Conservation (phyloP, 2,888 invertebrate genomes). For the Drosophila fungiperda region DNA sequence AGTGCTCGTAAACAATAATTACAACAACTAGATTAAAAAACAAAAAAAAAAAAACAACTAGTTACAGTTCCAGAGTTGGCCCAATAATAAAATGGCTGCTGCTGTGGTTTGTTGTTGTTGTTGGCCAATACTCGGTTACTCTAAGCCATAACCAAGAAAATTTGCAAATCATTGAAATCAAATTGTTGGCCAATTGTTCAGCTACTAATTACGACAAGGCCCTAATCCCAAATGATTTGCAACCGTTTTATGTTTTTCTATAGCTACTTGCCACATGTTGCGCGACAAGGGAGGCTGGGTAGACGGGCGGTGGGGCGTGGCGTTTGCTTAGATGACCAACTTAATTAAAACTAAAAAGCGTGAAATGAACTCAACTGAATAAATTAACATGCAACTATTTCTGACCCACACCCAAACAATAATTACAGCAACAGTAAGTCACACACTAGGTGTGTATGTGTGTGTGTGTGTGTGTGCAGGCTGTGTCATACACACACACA, state of each 20-base stretch:
- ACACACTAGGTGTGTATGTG: conserved; percentile 2
- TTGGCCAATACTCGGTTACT: conserved; percentile 8
- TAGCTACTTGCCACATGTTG: conserved; percentile 2
- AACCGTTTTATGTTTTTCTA: neutral
- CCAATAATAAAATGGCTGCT: neutral
- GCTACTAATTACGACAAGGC: conserved; percentile 30
- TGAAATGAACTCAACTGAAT: conserved; percentile 35
- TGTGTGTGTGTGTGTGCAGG: neutral
- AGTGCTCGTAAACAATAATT: conserved; percentile 32
- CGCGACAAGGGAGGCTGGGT: neutral
- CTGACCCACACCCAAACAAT: conserved; percentile 21
- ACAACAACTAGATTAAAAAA: conserved; percentile 22
- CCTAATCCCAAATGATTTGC: conserved; percentile 15
- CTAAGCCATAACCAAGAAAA: conserved; percentile 48
- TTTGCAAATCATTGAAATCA: conserved; percentile 28
- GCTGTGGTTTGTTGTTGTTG: neutral
- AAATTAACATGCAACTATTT: conserved; percentile 67
- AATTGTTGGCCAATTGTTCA: conserved; percentile 47
- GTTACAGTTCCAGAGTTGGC: conserved; percentile 19
- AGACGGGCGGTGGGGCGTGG: neutral
- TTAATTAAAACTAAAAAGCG: conserved; percentile 62
- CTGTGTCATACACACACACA: neutral
- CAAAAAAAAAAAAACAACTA: neutral
- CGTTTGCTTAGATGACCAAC: conserved; percentile 34
- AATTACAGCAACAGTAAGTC: conserved; percentile 30